phyloP scores from a whole-genome alignment of 2,797 vertebrate genomes.

The Nothura maculosa region DNA sequence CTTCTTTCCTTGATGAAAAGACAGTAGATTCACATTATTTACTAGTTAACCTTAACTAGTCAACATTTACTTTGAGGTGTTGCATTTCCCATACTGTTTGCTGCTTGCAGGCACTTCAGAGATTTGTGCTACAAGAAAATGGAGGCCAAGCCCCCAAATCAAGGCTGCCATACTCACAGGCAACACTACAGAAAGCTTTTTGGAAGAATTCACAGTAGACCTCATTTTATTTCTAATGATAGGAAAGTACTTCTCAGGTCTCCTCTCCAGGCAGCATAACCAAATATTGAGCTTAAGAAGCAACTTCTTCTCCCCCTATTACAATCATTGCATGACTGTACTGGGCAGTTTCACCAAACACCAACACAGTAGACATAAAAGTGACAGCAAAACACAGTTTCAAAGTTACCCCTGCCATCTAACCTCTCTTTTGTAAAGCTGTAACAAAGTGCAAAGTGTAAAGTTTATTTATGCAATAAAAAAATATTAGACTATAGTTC shows the following conservation, averaged over 20 bases:
- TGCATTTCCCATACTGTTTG: not conserved
- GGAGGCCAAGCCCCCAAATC: not conserved
- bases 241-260: not conserved
- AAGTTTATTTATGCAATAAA: not conserved
- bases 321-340: not conserved
- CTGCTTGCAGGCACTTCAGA: not conserved
- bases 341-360: not conserved
- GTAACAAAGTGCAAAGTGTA: not conserved
- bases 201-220: not conserved
- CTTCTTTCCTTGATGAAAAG: not conserved
- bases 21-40: not conserved
- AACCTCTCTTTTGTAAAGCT: not conserved
- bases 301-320: not conserved
- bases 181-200: not conserved
- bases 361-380: not conserved
- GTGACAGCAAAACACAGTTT: not conserved
- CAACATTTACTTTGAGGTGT: not conserved
- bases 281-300: not conserved
- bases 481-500: accelerated
- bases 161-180: not conserved
- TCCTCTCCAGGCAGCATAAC: not conserved
- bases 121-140: not conserved
- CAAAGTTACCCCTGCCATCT: not conserved
- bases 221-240: not conserved
- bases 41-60: not conserved